phyloP scores from a whole-genome alignment of 2,113 vertebrate genomes.

The Bubo blakistoni region DNA sequence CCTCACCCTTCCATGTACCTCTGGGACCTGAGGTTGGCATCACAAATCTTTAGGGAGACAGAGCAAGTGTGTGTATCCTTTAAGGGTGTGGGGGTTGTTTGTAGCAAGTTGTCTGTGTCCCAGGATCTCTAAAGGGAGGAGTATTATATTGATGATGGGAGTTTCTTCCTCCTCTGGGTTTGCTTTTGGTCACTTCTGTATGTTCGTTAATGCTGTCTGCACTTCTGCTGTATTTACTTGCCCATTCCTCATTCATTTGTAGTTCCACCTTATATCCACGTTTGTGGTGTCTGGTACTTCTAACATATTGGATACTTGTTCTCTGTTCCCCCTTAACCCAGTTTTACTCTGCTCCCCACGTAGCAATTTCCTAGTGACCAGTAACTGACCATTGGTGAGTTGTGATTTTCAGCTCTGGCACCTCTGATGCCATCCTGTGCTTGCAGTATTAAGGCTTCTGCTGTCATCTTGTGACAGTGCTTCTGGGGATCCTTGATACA shows the following conservation, averaged over 20 bases:
- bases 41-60: not conserved
- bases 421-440: not conserved
- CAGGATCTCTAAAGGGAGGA: not conserved
- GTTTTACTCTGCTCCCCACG: not conserved
- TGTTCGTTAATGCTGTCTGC: not conserved
- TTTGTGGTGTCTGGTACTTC: not conserved
- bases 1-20: not conserved
- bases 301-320: not conserved
- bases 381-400: not conserved
- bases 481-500: not conserved
- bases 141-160: not conserved
- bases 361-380: not conserved
- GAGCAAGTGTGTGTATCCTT: not conserved
- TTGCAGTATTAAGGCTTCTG: not conserved
- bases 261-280: not conserved
- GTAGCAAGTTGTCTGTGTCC: not conserved
- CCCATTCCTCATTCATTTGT: not conserved
- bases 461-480: not conserved
- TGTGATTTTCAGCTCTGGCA: not conserved
- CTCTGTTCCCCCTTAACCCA: not conserved
- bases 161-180: not conserved
- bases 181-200: not conserved
- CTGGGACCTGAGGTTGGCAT: not conserved
- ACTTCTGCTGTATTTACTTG: not conserved
- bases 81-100: rapidly evolving